These are phyloP conservation scores for Aeoliscus strigatus DNA, from an alignment of 2,797 vertebrate species.

Conservation along the genomic window DNA sequence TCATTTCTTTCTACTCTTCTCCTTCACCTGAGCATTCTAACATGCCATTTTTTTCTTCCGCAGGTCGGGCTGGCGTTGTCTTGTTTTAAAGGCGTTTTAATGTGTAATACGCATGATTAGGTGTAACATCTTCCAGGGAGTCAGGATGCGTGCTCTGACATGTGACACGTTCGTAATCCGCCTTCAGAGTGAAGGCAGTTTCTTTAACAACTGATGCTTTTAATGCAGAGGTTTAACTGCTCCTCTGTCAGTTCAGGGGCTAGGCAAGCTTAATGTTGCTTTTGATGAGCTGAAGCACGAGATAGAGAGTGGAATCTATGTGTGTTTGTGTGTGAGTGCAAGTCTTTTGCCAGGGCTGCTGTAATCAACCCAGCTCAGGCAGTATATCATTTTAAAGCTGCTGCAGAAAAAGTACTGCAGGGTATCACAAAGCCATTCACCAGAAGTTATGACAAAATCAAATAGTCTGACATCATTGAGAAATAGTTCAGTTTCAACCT, in stretches of 20 bases:
- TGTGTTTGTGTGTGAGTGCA: slow-evolving; percentile 2
- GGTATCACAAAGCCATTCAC: slow-evolving; percentile 28
- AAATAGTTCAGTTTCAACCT: slow-evolving; percentile 2
- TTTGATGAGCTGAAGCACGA: slow-evolving; percentile 24
- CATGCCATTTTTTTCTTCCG: slow-evolving; percentile 48
- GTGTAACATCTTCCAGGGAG: slow-evolving; percentile 8
- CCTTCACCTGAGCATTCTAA: slow-evolving; percentile 29
- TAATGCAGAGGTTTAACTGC: slow-evolving; percentile 27
- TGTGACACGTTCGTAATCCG: slow-evolving; percentile 25
- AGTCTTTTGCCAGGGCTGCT: slow-evolving; percentile 43
- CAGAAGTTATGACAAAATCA: slow-evolving; percentile 12
- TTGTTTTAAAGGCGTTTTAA: slow-evolving; percentile 14
- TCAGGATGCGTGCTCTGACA: neutral
- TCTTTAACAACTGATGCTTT: slow-evolving; percentile 19
- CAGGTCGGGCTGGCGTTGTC: slow-evolving; percentile 47
- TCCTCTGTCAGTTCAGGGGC: slow-evolving; percentile 31
- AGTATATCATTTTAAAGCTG: slow-evolving; percentile 13
- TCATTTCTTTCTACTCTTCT: slow-evolving; percentile 39
- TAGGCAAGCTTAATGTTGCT: slow-evolving; percentile 24
- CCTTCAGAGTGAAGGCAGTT: slow-evolving; percentile 20
- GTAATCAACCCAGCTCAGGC: slow-evolving; percentile 41
- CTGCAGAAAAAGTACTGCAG: slow-evolving; percentile 34
- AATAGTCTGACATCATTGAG: neutral
- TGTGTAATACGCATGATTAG: slow-evolving; percentile 13
- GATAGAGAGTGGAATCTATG: slow-evolving; percentile 27